Evolutionary conservation across 2,888 invertebrate genomes (phyloP).

Genomic region (Ormyrus thymus): DNA sequence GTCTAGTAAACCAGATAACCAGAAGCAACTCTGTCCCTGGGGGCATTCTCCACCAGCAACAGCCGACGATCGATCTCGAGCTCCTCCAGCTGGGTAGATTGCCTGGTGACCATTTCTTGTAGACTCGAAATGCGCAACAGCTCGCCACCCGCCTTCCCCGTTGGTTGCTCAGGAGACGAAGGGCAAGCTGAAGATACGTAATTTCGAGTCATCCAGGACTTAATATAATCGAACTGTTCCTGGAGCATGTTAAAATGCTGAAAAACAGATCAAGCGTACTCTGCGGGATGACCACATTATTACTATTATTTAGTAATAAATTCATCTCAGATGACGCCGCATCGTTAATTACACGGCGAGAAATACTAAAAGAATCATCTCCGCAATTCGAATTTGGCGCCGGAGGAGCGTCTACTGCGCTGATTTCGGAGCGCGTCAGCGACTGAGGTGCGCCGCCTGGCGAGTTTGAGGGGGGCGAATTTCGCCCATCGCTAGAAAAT

Average conservation of each 20-base stretch:
- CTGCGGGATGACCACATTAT: background rate
- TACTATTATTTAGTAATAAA: no score
- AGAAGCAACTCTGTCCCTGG: no score
- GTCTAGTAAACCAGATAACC: no score
- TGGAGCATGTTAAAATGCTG: conserved; percentile 2
- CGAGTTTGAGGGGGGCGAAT: no score
- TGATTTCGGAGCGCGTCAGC: background rate
- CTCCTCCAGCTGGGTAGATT: background rate
- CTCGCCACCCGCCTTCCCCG: background rate
- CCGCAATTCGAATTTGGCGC: no score
- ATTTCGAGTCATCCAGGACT: background rate
- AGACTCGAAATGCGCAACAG: background rate
- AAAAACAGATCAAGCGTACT: background rate
- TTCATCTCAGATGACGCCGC: no score
- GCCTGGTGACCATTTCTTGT: background rate
- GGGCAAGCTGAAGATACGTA: background rate
- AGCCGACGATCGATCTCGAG: background rate
- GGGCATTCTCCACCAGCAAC: background rate
- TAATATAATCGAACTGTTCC: background rate
- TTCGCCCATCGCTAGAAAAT: no score
- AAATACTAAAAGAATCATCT: no score
- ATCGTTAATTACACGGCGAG: no score
- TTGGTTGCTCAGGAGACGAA: background rate
- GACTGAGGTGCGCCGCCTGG: background rate
- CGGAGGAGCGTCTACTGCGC: no score